A percentile compares a stretch with the other conserved stretches of the same genome.
phyloP scores from a whole-genome alignment of 2,797 vertebrate genomes.

The Neosalanx taihuensis region DNA sequence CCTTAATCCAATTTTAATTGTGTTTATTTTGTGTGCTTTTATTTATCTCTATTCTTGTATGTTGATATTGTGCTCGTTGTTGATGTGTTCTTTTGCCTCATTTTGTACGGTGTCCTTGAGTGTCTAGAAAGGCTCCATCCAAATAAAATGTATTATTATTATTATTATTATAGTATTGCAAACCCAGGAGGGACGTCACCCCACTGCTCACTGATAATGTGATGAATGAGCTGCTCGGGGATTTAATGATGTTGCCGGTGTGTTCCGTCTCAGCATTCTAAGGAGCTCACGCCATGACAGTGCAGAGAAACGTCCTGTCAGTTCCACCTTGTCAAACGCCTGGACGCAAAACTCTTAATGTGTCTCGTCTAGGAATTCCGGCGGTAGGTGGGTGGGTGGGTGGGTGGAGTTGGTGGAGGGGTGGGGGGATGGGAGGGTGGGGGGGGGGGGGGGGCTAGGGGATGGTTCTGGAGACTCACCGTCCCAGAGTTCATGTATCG shows the following conservation, averaged over 20 bases:
- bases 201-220: constrained; percentile 1
- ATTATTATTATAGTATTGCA: no score
- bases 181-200: no score
- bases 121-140: no score
- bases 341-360: constrained; percentile 7
- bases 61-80: no score
- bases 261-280: constrained; percentile 35
- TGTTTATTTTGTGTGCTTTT: no score
- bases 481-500: constrained; percentile 94
- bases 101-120: no score
- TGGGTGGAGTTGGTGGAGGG: no score
- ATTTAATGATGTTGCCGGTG: constrained; percentile 57
- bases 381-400: no score
- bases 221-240: constrained; percentile 55
- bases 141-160: no score
- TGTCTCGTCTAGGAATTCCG: constrained; percentile 2
- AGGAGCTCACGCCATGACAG: constrained; percentile 37
- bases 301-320: constrained; percentile 29
- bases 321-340: neutral
- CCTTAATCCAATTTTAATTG: no score
- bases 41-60: no score
- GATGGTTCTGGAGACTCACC: constrained; percentile 69
- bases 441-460: neutral
- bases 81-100: no score
- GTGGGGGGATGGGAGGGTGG: neutral